Evolutionary conservation across 2,113 vertebrate genomes (phyloP), one percentile per base, ranked within the genome.

Genomic region (Silurus asotus): DNA sequence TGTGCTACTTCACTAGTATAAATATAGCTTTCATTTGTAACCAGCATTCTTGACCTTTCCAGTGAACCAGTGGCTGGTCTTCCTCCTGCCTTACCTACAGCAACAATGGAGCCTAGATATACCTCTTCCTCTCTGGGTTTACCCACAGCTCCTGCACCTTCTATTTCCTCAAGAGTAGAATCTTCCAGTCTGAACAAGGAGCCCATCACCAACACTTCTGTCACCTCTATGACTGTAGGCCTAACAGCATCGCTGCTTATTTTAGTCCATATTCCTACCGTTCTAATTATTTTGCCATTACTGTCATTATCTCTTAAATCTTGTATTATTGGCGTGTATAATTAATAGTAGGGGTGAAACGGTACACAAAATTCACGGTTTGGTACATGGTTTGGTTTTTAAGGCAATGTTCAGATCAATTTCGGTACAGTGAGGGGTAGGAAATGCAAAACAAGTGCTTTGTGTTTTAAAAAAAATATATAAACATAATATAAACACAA

Each of bases 51-150:
- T 55, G 19, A 79, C 2, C 49, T 53, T 90, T 78, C 37, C 90
- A 95, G 94, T 79, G 94, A 95, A 70, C 92, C 94, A 84, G 89
- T 93, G 85, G 91, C 89, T 90, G 91, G 90, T 88, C 81, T 94
- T 79, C 83, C 93, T 51, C 80, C 93, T 62, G 89, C 90, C 48
- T 53, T 93, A 77, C 89, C 92, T 23, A 70, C 92, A 28, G 86
- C 91, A 3, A 89, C 92, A 45, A 88, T 94, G 3, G 94, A 95
- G 69, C 88, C 92, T 69, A 93, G 77, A 82, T 95, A 94, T 89
- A 92, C 93, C 15, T 92, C 93, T 56, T 93, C 94, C 5, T 94
- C 94, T 81, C 67, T 94, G 88, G 94, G 94, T 65, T 88, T 94
- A 87, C 92, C 93, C 28, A 93, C 91, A 79, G 89, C 89, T 28